Evolutionary conservation across 2,888 invertebrate species (phyloP).

Genomic region (Euclidia mi): DNA sequence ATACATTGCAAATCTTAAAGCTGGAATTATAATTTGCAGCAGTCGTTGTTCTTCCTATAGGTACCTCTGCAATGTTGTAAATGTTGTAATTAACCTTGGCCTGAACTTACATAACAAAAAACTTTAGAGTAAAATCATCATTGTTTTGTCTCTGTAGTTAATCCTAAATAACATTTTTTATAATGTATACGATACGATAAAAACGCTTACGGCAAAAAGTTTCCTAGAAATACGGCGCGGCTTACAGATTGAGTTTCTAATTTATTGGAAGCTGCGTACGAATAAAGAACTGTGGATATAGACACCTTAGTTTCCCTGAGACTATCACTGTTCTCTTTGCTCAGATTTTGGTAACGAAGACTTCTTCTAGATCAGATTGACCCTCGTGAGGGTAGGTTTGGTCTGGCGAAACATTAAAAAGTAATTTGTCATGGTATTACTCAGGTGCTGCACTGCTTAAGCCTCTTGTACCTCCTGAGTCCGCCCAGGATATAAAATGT

Average conservation of each 20-base stretch:
- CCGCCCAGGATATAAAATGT: too few species aligned
- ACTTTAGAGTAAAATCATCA: conserved; percentile 3
- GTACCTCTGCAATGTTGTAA: conserved; percentile 5
- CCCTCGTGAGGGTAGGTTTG: too few species aligned
- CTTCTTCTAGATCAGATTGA: too few species aligned
- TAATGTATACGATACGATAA: neutral
- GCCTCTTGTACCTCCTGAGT: too few species aligned
- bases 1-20: too few species aligned
- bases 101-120: neutral
- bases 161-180: neutral
- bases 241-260: neutral
- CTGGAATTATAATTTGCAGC: too few species aligned
- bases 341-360: too few species aligned
- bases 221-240: neutral
- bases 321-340: too few species aligned
- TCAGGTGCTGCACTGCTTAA: too few species aligned
- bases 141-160: conserved; percentile 5
- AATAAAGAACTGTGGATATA: neutral
- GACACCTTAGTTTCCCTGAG: too few species aligned
- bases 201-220: conserved; percentile 5
- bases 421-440: too few species aligned
- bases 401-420: too few species aligned
- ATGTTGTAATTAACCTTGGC: conserved; percentile 14
- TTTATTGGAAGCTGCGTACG: neutral
- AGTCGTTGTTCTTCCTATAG: neutral